phyloP scores from a whole-genome alignment of 2,113 vertebrate species.

The Muntiacus muntjak region DNA sequence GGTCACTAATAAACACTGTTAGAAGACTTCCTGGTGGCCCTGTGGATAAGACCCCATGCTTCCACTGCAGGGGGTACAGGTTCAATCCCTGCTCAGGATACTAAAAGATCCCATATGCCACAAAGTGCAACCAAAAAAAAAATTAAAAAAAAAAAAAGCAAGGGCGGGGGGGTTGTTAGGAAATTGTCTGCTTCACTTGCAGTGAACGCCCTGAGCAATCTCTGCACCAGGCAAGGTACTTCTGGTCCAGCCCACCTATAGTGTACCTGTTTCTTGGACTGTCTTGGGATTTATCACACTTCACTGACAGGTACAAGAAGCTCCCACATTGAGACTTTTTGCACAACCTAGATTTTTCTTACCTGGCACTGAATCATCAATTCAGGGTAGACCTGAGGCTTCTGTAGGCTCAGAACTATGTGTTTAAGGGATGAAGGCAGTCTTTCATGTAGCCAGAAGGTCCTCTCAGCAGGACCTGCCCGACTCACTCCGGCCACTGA shows the following conservation, averaged over 20 bases:
- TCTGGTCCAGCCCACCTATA: background rate
- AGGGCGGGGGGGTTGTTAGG: background rate
- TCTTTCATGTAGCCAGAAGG: background rate
- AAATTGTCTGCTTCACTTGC: background rate
- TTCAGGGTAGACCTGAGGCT: background rate
- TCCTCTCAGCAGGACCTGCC: background rate
- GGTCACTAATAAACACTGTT: background rate
- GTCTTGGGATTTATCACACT: background rate
- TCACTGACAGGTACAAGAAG: background rate
- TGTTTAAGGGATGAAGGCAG: background rate
- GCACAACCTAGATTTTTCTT: background rate
- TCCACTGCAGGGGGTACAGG: background rate
- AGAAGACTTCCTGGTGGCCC: background rate
- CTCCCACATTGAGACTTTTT: background rate
- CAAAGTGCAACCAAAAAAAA: background rate
- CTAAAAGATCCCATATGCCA: background rate
- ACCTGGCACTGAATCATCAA: background rate
- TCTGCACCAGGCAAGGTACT: no score
- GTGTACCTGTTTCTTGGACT: background rate
- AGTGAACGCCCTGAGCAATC: background rate
- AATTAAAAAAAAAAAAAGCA: no score
- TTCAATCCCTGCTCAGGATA: background rate
- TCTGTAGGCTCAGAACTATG: background rate
- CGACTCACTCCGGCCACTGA: background rate
- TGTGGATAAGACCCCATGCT: background rate